These are phyloP conservation scores for Eulacestoma nigropectus DNA, from an alignment of 2,113 vertebrate species.

Conservation along the genomic window DNA sequence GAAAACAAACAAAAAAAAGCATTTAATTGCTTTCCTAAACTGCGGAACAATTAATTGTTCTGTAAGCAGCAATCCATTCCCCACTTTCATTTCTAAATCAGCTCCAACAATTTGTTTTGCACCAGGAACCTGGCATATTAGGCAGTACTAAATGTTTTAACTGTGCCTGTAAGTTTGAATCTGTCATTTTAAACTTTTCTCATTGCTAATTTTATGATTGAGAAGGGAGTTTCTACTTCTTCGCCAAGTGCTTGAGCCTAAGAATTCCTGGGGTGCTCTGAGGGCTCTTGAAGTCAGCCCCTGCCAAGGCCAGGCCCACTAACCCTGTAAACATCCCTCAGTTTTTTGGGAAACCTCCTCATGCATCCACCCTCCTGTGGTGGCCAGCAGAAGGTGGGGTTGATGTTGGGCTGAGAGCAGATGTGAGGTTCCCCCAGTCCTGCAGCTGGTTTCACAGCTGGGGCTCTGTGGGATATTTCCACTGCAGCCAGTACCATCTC, in stretches of 20 bases:
- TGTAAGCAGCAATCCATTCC: neutral
- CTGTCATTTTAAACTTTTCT: neutral
- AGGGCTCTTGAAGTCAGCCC: neutral
- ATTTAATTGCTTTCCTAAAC: neutral
- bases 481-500: neutral
- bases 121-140: neutral
- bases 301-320: neutral
- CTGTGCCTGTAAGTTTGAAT: neutral
- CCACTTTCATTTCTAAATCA: neutral
- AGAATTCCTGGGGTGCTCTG: neutral
- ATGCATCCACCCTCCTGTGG: rapidly evolving
- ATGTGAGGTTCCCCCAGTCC: neutral
- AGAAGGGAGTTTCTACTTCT: neutral
- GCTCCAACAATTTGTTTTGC: neutral
- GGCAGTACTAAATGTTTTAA: neutral
- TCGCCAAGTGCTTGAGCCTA: neutral
- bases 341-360: neutral
- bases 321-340: neutral
- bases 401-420: neutral
- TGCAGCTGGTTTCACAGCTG: neutral
- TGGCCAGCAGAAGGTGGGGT: neutral
- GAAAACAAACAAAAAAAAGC: neutral
- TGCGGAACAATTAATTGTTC: neutral
- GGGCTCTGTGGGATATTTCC: neutral
- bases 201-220: neutral